Conservation (phyloP, 2,797 vertebrate species). For the Lutjanus argentimaculatus region DNA sequence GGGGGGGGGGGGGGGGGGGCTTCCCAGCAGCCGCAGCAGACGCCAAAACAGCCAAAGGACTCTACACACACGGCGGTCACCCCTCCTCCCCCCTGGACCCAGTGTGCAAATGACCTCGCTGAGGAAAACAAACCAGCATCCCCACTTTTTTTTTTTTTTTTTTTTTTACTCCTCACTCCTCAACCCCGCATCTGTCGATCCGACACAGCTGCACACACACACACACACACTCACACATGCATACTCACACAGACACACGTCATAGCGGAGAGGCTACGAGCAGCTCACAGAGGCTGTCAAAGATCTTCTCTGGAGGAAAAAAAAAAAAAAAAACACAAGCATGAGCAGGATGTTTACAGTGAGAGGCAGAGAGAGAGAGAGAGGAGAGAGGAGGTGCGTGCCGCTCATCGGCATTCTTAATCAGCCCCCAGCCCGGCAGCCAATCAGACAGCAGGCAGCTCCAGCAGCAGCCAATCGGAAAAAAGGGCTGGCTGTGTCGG, state of each 20-base stretch:
- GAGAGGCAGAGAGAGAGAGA: slow-evolving; percentile 31
- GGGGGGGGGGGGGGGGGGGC: slow-evolving; percentile 1
- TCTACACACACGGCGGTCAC: slow-evolving; percentile 32
- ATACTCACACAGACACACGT: slow-evolving; percentile 21
- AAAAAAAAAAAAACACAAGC: slow-evolving; percentile 43
- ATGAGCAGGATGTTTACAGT: slow-evolving; percentile 77
- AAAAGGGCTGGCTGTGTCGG: slow-evolving; percentile 56
- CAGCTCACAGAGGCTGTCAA: slow-evolving; percentile 50
- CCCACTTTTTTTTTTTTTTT: slow-evolving; percentile 49
- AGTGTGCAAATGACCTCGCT: slow-evolving; percentile 54
- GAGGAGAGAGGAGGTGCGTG: slow-evolving; percentile 53
- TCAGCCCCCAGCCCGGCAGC: slow-evolving; percentile 79
- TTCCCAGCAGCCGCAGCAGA: slow-evolving; percentile 62
- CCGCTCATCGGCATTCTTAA: slow-evolving; percentile 83
- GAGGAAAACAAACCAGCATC: slow-evolving; percentile 67
- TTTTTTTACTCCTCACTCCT: slow-evolving; percentile 51
- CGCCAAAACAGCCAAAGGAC: slow-evolving; percentile 60
- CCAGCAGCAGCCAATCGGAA: slow-evolving; percentile 78
- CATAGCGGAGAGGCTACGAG: slow-evolving; percentile 21
- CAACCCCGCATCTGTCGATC: slow-evolving; percentile 43
- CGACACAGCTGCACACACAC: slow-evolving; percentile 21
- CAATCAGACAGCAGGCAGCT: slow-evolving; percentile 85
- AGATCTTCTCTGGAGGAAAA: slow-evolving; percentile 47
- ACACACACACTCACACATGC: slow-evolving; percentile 7
- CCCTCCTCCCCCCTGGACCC: slow-evolving; percentile 39